Base-by-base conservation (phyloP, 1,140 invertebrate genomes). In the Venustaconcha ellipsiformis region DNA sequence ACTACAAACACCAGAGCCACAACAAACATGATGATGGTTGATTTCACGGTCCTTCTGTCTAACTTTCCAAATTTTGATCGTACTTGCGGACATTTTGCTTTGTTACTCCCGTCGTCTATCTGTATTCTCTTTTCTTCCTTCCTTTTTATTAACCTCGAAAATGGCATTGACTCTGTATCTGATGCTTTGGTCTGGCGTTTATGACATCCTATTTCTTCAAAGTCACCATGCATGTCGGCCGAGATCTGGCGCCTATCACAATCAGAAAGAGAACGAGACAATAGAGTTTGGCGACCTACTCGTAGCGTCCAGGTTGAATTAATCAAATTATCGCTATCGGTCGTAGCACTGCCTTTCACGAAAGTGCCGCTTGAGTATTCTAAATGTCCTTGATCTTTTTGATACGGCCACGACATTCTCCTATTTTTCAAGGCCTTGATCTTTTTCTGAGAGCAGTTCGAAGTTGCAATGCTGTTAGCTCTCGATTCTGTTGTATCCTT, bases 1-100 rank as follows among this genome's bases (percentile, higher is more conserved):
- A 77, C 5, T 1, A 77, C 20, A 57, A 77, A 77, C 17, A 77
- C 69, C 17, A 71, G 18, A 14, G 75, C 67, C 30, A 77, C 72
- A 8, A 66, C 55, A 26, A 77, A 67, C 75, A 77, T 77, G 30
- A 77, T 77, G 5, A 30, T 67, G n/a, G 75, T 72, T 48, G 55
- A 77, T 57, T 68, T 77, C 8, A 77, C 62, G 8, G 69, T 72
- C 56, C 74, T 62, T 15, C 62, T 78, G 55, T 74, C 63, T 26
- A 69, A 70, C 55, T 26, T 67, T 59, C 20, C 37, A n/a, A 12
- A 14, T 14, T 55, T 73, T 18, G 37, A 57, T 26, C 56, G 64
- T n/a, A 67, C 30, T 63, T 30, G 30, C 14, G 26, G 37, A n/a
- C 26, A 15, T 14, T 37, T 23, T 37, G 20, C 68, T 17, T 37